These are phyloP conservation scores for Anorthoa munda DNA, from an alignment of 2,888 invertebrate genomes.

Conservation along the genomic window DNA sequence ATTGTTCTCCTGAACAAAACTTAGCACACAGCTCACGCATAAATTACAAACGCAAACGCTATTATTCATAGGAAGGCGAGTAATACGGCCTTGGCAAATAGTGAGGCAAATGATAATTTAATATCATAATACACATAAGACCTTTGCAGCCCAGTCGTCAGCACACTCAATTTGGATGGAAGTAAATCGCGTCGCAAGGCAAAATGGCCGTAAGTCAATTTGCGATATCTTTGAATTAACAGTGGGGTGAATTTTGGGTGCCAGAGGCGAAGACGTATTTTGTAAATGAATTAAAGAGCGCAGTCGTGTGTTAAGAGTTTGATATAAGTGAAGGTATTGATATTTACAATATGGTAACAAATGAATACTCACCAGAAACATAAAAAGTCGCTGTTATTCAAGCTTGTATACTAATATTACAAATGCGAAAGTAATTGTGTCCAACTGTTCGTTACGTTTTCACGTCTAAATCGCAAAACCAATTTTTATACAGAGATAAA, in stretches of 20 bases:
- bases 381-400: not conserved
- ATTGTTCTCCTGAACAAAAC: conserved; percentile 50
- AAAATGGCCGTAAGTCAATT: conserved; percentile 47
- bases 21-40: conserved; percentile 49
- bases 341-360: not conserved
- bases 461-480: too few relatives aligned
- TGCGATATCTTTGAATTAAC: conserved; percentile 54
- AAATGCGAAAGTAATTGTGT: too few relatives aligned
- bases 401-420: too few relatives aligned
- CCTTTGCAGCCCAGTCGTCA: conserved; percentile 39
- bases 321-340: conserved; percentile 1
- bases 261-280: conserved; percentile 6
- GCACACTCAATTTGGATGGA: conserved; percentile 45
- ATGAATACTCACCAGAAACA: not conserved
- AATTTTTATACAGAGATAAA: too few relatives aligned
- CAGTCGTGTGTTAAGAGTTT: conserved; percentile 6
- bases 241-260: conserved; percentile 11
- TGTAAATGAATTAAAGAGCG: conserved; percentile 25
- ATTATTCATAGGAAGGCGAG: conserved; percentile 45
- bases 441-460: too few relatives aligned
- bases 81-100: conserved; percentile 57
- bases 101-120: conserved; percentile 61
- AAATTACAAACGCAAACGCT: conserved; percentile 46
- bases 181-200: conserved; percentile 35
- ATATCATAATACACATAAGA: conserved; percentile 58